Base-by-base conservation (phyloP, 2,888 invertebrate genomes). In the Pilophorus perplexus region DNA sequence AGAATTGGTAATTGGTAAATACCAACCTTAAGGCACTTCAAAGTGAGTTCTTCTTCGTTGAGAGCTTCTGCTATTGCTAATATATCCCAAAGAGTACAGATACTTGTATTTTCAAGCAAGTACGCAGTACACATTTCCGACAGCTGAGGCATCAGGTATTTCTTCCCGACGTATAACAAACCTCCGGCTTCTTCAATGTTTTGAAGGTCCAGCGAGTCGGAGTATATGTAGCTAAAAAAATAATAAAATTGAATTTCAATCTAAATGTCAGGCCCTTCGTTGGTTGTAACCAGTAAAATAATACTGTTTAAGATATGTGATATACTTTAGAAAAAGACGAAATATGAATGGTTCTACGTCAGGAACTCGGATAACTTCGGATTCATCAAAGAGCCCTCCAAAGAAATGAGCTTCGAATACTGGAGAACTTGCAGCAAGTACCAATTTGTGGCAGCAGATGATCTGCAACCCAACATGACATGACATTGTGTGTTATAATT, bases 341-440 rank as follows among this genome's bases (percentile, higher is more conserved):
- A 86, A 86, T 71, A 82, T 81, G 60, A 80, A 79, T 23, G 83
- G 80, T 72, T 82, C 80, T 67, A 85, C 82, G 74, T 85, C 85
- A 66, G 80, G 79, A 67, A 85, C 79, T 54, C 76, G 74, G 67
- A 84, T 81, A 10, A 72, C 67, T 27, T 69, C 72, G n/a, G 70
- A 79, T 78, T 54, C 77, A 75, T 70, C 77, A 75, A 66, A 55
- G 10, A 78, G 77, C 12, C 83, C 81, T 1, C 86, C 86, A 76
- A 81, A 85, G 70, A 85, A 80, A 84, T 86, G 84, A 23, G 83
- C 84, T 76, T 85, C 84, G 78, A 86, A 86, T 33, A 86, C 85
- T 5, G 85, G 85, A 74, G 85, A 85, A 72, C 82, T 82, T 67
- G 82, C 81, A n/a, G 84, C 83, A 71, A 86, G 74, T 70, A 85